Evolutionary conservation across 2,113 vertebrate genomes (phyloP).

Genomic region (Toxostoma redivivum): DNA sequence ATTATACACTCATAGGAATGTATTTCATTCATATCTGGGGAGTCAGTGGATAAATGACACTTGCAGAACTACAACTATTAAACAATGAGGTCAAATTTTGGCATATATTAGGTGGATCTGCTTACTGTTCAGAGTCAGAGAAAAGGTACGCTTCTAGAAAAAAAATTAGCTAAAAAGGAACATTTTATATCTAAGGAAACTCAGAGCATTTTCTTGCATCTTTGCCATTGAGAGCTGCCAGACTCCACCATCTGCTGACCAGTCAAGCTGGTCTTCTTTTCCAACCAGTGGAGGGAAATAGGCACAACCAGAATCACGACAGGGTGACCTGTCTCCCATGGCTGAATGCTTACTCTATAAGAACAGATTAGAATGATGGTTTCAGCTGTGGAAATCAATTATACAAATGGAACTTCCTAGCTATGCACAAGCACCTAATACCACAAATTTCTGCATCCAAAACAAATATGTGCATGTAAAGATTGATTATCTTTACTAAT

Average conservation of each 20-base stretch:
- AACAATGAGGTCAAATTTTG: background rate
- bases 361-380: background rate
- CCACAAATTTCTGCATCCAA: background rate
- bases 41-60: background rate
- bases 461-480: background rate
- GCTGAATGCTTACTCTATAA: background rate
- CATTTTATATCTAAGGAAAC: background rate
- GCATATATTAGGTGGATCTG: background rate
- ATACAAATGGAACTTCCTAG: background rate
- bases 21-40: too few species aligned
- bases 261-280: background rate
- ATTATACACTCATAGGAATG: accelerated
- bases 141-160: background rate
- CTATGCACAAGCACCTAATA: background rate
- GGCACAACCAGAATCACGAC: background rate
- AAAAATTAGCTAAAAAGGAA: background rate
- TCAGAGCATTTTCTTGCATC: background rate
- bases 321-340: background rate
- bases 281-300: background rate
- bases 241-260: background rate
- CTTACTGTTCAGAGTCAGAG: background rate
- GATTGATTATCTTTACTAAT: background rate
- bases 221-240: background rate
- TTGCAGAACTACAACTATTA: background rate
- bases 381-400: background rate